These are phyloP conservation scores for Rhizoglyphus robini DNA, from an alignment of 1,140 invertebrate species.

Conservation along the genomic window DNA sequence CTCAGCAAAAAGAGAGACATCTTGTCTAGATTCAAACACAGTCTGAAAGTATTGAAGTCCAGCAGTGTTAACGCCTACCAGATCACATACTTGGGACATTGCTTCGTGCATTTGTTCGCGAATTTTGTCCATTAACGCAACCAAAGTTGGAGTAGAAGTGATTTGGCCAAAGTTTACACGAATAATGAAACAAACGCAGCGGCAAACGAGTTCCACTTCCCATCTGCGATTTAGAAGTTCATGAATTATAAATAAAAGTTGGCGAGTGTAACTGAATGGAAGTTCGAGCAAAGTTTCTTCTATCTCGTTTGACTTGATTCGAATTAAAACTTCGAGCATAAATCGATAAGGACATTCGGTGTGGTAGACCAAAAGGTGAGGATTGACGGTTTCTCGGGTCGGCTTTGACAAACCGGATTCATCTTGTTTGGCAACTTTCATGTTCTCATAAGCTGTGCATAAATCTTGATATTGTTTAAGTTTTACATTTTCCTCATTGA, in stretches of 20 bases:
- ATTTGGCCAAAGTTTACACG: conserved; percentile 24
- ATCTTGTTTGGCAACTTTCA: conserved; percentile 27
- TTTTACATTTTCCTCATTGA: conserved; percentile 42
- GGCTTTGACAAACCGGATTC: not conserved
- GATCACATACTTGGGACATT: conserved; percentile 40
- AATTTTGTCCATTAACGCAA: conserved; percentile 15
- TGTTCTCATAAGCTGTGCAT: conserved; percentile 24
- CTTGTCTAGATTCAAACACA: conserved; percentile 61
- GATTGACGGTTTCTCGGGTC: conserved; percentile 40
- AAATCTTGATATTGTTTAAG: conserved; percentile 28
- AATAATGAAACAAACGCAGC: conserved; percentile 50
- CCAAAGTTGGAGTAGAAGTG: conserved; percentile 2
- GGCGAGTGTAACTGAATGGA: conserved; percentile 62
- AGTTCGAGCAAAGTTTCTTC: conserved; percentile 74
- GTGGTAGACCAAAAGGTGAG: conserved; percentile 60
- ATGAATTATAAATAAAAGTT: conserved; percentile 58
- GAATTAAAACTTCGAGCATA: conserved; percentile 58
- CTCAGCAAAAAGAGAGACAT: conserved; percentile 66
- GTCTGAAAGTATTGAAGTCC: conserved; percentile 60
- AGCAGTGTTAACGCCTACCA: conserved; percentile 71
- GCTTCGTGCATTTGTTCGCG: not conserved
- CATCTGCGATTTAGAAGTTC: conserved; percentile 48
- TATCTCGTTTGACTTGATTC: conserved; percentile 63
- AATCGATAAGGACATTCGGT: conserved; percentile 58
- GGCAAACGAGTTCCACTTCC: conserved; percentile 57